Conservation (phyloP, 37 sponge, comb jelly and placozoan species). For the Chondrilla cf. caribensis region DNA sequence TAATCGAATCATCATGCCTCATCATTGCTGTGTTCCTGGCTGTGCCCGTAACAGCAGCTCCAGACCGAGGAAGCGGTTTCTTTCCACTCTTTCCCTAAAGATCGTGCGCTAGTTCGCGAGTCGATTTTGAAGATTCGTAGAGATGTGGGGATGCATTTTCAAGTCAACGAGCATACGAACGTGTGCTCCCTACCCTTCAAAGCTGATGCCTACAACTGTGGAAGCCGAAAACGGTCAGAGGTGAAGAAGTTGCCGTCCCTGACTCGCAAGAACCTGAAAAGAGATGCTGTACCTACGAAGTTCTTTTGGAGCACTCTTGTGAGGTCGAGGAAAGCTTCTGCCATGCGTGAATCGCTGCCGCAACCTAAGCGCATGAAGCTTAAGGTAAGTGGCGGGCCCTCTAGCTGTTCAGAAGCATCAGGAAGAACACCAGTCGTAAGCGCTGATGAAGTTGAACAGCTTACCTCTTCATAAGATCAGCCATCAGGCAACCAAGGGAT, state of each 20-base stretch:
- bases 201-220: constrained; percentile 17
- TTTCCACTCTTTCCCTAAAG: constrained; percentile 38
- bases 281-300: constrained; percentile 1
- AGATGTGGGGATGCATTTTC: constrained; percentile 22
- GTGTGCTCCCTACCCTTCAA: constrained; percentile 17
- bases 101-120: constrained; percentile 6
- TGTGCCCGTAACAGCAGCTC: constrained; percentile 4
- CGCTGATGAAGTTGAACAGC: neutral
- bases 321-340: constrained; percentile 2
- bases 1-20: neutral
- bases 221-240: constrained; percentile 1
- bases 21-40: constrained; percentile 26
- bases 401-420: neutral
- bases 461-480: neutral
- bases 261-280: neutral
- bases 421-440: neutral
- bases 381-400: neutral
- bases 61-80: constrained; percentile 20
- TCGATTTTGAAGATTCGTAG: constrained; percentile 31
- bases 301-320: constrained; percentile 13
- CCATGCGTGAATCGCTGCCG: neutral
- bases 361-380: neutral
- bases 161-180: constrained; percentile 24
- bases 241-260: neutral
- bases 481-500: neutral